These are phyloP conservation scores for Gymnocephalus cernua DNA, from an alignment of 2,113 vertebrate species.

Conservation along the genomic window DNA sequence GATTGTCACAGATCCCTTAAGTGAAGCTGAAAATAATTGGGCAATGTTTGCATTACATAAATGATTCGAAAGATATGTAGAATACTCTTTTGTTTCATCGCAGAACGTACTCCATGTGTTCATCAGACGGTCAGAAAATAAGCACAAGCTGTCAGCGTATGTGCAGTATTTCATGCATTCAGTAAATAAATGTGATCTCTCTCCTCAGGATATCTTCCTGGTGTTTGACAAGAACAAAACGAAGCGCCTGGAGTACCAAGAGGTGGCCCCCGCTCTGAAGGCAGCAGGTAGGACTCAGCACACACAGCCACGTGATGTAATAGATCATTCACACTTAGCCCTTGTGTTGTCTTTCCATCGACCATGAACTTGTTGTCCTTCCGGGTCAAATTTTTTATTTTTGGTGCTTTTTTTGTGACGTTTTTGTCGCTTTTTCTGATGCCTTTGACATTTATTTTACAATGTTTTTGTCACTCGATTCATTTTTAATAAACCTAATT, in stretches of 20 bases:
- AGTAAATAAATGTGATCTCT: background rate
- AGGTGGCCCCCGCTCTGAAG: slow-evolving; percentile 75
- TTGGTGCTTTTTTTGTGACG: too few relatives aligned
- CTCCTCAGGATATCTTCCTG: slow-evolving; percentile 81
- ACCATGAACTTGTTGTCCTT: too few relatives aligned
- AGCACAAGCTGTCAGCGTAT: too few relatives aligned
- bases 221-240: slow-evolving; percentile 78
- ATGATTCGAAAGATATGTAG: background rate
- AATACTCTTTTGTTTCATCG: background rate
- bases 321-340: background rate
- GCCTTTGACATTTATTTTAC: too few relatives aligned
- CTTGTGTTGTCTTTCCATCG: too few relatives aligned
- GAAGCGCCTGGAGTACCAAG: slow-evolving; percentile 72
- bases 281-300: slow-evolving; percentile 75
- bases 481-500: too few relatives aligned
- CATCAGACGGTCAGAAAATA: background rate
- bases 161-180: background rate
- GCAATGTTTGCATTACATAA: background rate
- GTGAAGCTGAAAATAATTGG: background rate
- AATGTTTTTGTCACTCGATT: too few relatives aligned
- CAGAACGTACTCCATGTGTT: background rate
- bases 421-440: too few relatives aligned
- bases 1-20: background rate
- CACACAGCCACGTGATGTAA: background rate
- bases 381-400: too few relatives aligned